phyloP scores from a whole-genome alignment of 2,113 vertebrate species.

The Pituophis catenifer region DNA sequence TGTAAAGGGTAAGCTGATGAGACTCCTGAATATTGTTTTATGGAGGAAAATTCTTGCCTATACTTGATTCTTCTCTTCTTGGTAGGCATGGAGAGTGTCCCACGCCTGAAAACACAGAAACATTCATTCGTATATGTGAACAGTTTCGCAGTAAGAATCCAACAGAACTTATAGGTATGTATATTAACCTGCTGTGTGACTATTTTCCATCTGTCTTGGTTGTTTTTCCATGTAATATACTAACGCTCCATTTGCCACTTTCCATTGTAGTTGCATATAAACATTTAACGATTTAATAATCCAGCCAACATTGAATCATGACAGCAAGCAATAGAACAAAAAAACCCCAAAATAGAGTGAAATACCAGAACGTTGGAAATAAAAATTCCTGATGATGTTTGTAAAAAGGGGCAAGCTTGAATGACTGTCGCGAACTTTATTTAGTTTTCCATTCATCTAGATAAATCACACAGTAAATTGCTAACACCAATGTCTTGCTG shows the following conservation, averaged over 20 bases:
- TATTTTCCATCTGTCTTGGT: conserved; percentile 20
- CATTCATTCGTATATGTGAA: conserved; percentile 89
- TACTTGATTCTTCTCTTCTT: conserved; percentile 49
- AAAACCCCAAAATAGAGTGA: not conserved
- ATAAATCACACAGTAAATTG: not conserved
- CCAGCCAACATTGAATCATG: not conserved
- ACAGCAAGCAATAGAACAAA: not conserved
- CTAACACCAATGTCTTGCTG: not conserved
- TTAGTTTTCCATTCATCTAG: not conserved
- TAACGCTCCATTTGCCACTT: not conserved
- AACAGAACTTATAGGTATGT: conserved; percentile 89
- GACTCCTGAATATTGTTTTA: not conserved
- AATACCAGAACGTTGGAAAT: not conserved
- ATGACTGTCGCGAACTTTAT: not conserved
- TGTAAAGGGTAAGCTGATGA: conserved; percentile 88
- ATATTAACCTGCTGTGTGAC: not conserved
- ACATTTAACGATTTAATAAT: not conserved
- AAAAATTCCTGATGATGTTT: not conserved
- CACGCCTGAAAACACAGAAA: conserved; percentile 82
- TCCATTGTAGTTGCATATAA: not conserved
- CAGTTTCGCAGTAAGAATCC: conserved; percentile 90
- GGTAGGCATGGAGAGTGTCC: conserved; percentile 91
- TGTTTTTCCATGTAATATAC: not conserved
- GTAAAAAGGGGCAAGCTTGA: not conserved
- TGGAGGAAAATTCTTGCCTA: not conserved